A percentile compares a stretch with the other conserved stretches of the same genome.
Evolutionary conservation across 2,113 vertebrate species (phyloP).

Genomic region (Phalacrocorax carbo): DNA sequence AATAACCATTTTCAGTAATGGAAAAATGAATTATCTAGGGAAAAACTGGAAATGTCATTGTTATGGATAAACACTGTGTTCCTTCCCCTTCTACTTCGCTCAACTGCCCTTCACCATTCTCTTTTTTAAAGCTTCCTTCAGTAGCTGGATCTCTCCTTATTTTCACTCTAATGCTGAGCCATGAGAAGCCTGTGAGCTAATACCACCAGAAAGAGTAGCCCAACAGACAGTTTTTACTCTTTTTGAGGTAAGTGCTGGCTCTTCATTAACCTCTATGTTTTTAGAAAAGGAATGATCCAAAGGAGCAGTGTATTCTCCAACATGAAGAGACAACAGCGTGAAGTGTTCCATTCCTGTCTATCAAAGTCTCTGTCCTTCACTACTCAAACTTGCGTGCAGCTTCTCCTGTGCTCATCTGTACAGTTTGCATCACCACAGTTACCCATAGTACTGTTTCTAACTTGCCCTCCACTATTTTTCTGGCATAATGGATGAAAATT

Average conservation of each 20-base stretch:
- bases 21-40: constrained; percentile 35
- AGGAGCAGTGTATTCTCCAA: neutral
- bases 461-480: neutral
- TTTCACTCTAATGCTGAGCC: neutral
- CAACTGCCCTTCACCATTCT: neutral
- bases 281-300: neutral
- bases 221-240: neutral
- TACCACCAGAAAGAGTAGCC: neutral
- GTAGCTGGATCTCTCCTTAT: neutral
- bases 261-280: neutral
- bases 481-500: neutral
- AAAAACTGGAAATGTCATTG: neutral
- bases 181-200: neutral
- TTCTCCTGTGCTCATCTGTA: neutral
- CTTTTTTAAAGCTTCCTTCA: neutral
- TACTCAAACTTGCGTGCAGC: neutral
- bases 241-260: neutral
- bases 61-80: neutral
- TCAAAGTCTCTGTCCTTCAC: neutral
- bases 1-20: constrained; percentile 29
- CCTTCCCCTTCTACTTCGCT: neutral
- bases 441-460: neutral
- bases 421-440: neutral
- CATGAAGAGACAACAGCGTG: neutral
- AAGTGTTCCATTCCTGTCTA: neutral